A percentile compares a stretch with the other conserved stretches of the same genome.
phyloP scores from a whole-genome alignment of 2,888 invertebrate species.

The Anaspis maculata region DNA sequence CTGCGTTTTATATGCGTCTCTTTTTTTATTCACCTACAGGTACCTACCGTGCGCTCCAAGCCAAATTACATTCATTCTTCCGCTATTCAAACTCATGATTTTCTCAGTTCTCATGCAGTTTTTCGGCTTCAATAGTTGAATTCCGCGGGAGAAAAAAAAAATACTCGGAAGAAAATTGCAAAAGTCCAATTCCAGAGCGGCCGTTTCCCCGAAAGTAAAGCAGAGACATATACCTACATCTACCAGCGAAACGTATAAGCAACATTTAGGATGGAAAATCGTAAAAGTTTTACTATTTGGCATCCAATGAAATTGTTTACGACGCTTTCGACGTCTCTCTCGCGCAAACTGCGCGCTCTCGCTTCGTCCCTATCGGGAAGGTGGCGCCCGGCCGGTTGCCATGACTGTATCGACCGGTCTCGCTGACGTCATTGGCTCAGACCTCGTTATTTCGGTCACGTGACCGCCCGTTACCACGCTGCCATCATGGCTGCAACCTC shows the following conservation, averaged over 20 bases:
- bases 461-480: slow-evolving; percentile 30
- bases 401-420: slow-evolving; percentile 38
- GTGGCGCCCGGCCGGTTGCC: slow-evolving; percentile 36
- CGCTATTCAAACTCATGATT: too few relatives aligned
- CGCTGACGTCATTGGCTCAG: slow-evolving; percentile 31
- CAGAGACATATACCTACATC: slow-evolving; percentile 42
- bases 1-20: too few relatives aligned
- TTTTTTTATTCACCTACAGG: too few relatives aligned
- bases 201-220: slow-evolving; percentile 17
- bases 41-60: too few relatives aligned
- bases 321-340: slow-evolving; percentile 28
- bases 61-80: too few relatives aligned
- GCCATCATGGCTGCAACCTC: slow-evolving; percentile 36
- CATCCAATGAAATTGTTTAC: slow-evolving; percentile 40
- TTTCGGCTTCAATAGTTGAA: too few relatives aligned
- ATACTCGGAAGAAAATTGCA: too few relatives aligned
- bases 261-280: slow-evolving; percentile 39
- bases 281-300: slow-evolving; percentile 44
- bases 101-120: too few relatives aligned
- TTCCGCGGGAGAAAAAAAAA: too few relatives aligned
- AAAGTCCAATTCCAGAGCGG: too few relatives aligned
- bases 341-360: slow-evolving; percentile 11
- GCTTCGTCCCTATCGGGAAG: slow-evolving; percentile 24
- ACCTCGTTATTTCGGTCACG: slow-evolving; percentile 32
- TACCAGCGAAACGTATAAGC: slow-evolving; percentile 41